Evolutionary conservation across 1,140 invertebrate genomes (phyloP).

Genomic region (Liolophura sinensis): DNA sequence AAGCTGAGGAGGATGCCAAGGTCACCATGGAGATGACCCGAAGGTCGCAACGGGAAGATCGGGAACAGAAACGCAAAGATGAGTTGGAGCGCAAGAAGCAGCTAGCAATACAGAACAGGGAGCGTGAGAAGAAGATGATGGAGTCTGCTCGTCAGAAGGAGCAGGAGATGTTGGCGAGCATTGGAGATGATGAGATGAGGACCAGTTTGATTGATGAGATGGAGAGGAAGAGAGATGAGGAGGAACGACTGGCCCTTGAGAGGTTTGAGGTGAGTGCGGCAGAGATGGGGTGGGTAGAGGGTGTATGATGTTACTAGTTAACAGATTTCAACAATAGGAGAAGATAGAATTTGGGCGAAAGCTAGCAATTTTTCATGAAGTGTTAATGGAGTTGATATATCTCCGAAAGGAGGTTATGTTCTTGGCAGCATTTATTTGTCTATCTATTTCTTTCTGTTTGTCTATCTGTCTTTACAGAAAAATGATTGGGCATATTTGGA

Average conservation of each 20-base stretch:
- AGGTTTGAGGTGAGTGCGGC: slow-evolving; percentile 32
- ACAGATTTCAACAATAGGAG: no score
- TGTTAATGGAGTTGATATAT: no score
- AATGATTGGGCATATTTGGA: no score
- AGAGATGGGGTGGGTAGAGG: no score
- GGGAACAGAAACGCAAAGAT: slow-evolving; percentile 34
- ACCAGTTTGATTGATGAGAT: slow-evolving; percentile 33
- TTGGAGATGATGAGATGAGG: slow-evolving; percentile 38
- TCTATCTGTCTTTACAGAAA: no score
- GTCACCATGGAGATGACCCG: slow-evolving; percentile 29
- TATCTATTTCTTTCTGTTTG: no score
- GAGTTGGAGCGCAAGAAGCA: slow-evolving; percentile 41
- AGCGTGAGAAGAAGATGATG: slow-evolving; percentile 34
- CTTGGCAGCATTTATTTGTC: no score
- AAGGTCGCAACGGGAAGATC: slow-evolving; percentile 38
- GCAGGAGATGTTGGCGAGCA: slow-evolving; percentile 37
- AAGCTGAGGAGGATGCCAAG: slow-evolving; percentile 42
- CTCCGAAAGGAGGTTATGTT: no score
- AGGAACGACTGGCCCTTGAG: slow-evolving; percentile 37
- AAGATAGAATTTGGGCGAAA: no score
- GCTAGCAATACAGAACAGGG: slow-evolving; percentile 26
- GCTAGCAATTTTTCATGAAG: no score
- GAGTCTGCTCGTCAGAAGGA: slow-evolving; percentile 36
- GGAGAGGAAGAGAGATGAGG: slow-evolving; percentile 32
- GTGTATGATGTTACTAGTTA: no score